phyloP scores from a whole-genome alignment of 1,140 invertebrate genomes.

The Caenorhabditis brenneri region DNA sequence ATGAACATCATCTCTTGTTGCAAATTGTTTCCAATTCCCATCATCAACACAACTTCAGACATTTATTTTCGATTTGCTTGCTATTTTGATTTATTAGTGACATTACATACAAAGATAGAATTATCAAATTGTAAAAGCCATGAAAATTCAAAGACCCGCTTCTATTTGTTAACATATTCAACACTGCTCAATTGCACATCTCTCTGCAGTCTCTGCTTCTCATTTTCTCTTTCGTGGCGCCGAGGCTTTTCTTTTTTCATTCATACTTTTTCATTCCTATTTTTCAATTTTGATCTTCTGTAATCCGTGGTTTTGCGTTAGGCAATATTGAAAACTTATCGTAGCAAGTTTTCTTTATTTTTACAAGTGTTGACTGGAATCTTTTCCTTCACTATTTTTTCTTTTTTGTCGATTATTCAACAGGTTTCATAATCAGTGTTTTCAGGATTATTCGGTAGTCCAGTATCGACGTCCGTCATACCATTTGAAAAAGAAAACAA shows the following conservation, averaged over 20 bases:
- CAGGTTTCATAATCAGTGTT: background rate
- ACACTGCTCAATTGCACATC: background rate
- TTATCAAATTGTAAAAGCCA: no score
- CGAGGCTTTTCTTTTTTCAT: background rate
- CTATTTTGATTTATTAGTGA: background rate
- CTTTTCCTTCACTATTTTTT: no score
- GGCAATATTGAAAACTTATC: no score
- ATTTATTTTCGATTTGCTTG: background rate
- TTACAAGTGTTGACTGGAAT: no score
- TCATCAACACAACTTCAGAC: no score
- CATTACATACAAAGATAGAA: no score
- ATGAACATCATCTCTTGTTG: constrained; percentile 19
- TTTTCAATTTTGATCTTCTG: background rate
- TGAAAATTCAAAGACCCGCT: no score
- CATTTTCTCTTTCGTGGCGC: background rate
- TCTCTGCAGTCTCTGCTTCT: background rate
- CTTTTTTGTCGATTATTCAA: background rate
- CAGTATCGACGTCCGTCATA: constrained; percentile 38
- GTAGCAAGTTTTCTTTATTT: no score
- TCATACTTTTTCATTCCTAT: background rate
- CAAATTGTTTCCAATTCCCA: constrained; percentile 1
- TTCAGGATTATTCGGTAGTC: constrained; percentile 32
- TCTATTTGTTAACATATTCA: background rate
- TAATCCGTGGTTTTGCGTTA: no score
- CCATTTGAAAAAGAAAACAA: constrained; percentile 29